phyloP scores from a whole-genome alignment of 2,888 invertebrate genomes.

The Protophormia terraenovae region DNA sequence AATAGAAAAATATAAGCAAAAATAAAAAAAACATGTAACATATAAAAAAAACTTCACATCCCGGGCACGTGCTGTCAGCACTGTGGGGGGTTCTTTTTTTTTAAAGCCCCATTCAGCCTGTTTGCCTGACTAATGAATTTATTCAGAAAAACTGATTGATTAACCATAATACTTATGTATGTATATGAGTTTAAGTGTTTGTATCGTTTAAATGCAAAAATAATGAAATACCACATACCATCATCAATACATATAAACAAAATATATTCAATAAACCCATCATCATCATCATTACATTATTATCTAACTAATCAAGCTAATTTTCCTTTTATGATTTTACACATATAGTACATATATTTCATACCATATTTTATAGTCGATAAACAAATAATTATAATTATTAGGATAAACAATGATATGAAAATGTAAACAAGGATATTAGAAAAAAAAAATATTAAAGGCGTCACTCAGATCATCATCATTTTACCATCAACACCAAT shows the following conservation, averaged over 20 bases:
- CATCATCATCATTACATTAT: not conserved
- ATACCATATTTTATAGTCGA: not conserved
- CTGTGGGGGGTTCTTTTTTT: conserved; percentile 43
- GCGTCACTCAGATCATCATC: conserved; percentile 31
- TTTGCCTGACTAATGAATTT: conserved; percentile 34
- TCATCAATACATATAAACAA: not conserved
- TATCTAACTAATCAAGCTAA: conserved; percentile 24
- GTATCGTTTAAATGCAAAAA: not conserved
- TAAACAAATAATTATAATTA: conserved; percentile 41
- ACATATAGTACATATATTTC: no score
- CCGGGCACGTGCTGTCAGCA: conserved; percentile 54
- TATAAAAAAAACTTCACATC: conserved; percentile 19
- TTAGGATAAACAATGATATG: not conserved
- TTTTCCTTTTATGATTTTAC: no score
- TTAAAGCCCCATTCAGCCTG: not conserved
- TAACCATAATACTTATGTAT: conserved; percentile 25
- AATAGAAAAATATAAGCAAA: not conserved
- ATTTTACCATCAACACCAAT: not conserved
- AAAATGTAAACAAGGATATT: conserved; percentile 14
- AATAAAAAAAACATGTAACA: not conserved
- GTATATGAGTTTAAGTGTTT: not conserved
- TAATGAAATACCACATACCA: not conserved
- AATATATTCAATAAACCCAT: not conserved
- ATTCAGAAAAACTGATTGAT: conserved; percentile 42
- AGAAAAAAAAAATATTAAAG: not conserved